Evolutionary conservation across 2,888 invertebrate species (phyloP).

Genomic region (Willowsia nigromaculata): DNA sequence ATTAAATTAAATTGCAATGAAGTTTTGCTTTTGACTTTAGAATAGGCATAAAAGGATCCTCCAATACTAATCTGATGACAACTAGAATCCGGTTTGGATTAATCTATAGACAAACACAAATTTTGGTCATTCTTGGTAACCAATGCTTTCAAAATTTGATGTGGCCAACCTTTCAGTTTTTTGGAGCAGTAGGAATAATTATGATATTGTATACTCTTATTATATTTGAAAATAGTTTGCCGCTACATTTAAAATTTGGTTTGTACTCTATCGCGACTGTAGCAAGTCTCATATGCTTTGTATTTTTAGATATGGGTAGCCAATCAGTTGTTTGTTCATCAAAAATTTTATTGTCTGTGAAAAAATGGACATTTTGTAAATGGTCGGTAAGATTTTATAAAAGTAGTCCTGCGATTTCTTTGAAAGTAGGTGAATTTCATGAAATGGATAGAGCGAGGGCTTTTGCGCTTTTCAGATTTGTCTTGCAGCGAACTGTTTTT

Average conservation of each 20-base stretch:
- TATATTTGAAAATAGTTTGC: neutral
- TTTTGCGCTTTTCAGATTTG: conserved; percentile 9
- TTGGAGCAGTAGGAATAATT: neutral
- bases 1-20: no score
- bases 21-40: no score
- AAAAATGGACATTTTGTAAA: neutral
- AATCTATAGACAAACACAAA: conserved; percentile 17
- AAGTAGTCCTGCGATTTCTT: neutral
- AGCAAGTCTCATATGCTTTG: neutral
- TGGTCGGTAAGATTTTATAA: neutral
- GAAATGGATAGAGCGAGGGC: conserved; percentile 14
- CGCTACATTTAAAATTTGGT: neutral
- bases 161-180: neutral
- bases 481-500: neutral
- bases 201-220: neutral
- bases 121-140: neutral
- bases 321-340: neutral
- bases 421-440: conserved; percentile 19
- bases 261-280: neutral
- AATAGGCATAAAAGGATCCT: no score
- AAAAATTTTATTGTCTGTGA: neutral
- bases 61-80: no score
- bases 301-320: neutral
- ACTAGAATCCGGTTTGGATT: no score
- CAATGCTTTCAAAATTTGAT: neutral